A percentile compares a stretch with the other conserved stretches of the same genome.
Conservation (phyloP, 1,140 invertebrate genomes). For the Saccostrea cuccullata region DNA sequence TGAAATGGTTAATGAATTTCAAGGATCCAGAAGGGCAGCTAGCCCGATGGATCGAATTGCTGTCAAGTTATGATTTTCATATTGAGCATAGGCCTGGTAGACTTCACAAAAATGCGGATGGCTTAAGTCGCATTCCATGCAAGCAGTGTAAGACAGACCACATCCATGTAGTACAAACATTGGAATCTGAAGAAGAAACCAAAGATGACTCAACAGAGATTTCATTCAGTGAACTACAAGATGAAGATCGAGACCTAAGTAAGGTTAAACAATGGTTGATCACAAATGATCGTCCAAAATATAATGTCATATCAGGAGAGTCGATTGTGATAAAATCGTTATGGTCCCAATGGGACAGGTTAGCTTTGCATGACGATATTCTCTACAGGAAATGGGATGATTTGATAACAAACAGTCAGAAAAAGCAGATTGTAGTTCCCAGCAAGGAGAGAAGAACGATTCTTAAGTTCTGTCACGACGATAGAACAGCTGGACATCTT, state of each 20-base stretch:
- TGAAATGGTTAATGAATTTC: conserved; percentile 37
- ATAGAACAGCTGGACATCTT: not conserved
- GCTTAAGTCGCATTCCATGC: conserved; percentile 48
- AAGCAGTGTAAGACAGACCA: not conserved
- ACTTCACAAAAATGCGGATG: conserved; percentile 63
- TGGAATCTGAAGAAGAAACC: not conserved
- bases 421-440: not conserved
- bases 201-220: not conserved
- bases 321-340: not conserved
- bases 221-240: not conserved
- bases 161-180: not conserved
- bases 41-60: conserved; percentile 61
- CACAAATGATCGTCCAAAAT: not conserved
- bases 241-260: not conserved
- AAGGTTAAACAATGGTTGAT: not conserved
- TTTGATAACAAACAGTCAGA: not conserved
- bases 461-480: not conserved
- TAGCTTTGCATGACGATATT: not conserved
- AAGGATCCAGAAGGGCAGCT: not conserved
- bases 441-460: not conserved
- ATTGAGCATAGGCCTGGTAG: conserved; percentile 59
- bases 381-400: not conserved
- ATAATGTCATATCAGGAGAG: not conserved
- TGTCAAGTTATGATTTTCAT: conserved; percentile 61
- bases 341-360: not conserved